Base-by-base conservation (phyloP, 2,113 vertebrate species). In the Myxocyprinus asiaticus region DNA sequence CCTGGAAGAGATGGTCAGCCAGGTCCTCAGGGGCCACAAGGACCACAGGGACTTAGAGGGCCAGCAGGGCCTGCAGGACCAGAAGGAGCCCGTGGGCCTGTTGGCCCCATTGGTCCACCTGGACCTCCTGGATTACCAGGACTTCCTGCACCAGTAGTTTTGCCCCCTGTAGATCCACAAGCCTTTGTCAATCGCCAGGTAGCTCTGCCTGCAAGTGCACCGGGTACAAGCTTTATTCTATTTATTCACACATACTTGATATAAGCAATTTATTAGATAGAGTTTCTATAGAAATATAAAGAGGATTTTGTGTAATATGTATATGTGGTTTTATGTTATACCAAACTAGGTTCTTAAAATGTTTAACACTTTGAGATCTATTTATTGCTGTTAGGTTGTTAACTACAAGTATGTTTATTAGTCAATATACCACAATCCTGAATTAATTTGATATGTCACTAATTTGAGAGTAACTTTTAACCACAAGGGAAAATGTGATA, bases 81-180 rank as follows among this genome's bases (percentile, higher is more conserved):
- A 0, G 93, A 94, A 4, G 97, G 97, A 80, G 90, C 92, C 0
- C 92, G 92, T 79, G 97, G 97, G 2, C 72, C 91, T 4, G 89
- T 94, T 17, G 97, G 97, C 12, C 91, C 94, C 1, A 93, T 95
- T 2, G 97, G 97, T n/a, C 86, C 95, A 77, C 90, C 93, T 0
- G 97, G 98, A 68, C 91, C 92, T 2, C 92, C 93, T 80, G 98
- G 98, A 8, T 74, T 90, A 7, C 91, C 94, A 15, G 97, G 97
- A 42, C 92, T 94, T 3, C 93, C 94, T 2, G 96, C 96, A 33
- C 85, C 94, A 76, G 88, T 93, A 85, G 71, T 83, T 68, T 8
- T 67, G 42, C 53, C n/a, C 42, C 71, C 64, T 12, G 62, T 59
- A 59, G 79, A 47, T 65, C 62, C 83, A 50, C 53, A 89, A 77